These are phyloP conservation scores for Leuciscus idus DNA, from an alignment of 2,113 vertebrate genomes.

Conservation along the genomic window DNA sequence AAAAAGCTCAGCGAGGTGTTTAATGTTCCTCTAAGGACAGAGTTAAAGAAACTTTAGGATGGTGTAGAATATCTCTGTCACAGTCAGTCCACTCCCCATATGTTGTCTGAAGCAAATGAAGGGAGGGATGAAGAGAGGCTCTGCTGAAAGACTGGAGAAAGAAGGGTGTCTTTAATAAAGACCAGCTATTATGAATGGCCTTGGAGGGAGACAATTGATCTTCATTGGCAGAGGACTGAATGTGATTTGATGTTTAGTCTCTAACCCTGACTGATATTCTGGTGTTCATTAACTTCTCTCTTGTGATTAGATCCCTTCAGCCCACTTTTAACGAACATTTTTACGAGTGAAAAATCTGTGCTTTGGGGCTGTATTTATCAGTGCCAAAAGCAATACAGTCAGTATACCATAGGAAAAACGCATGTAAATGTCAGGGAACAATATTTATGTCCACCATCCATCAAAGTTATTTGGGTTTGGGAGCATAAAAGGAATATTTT, in stretches of 20 bases:
- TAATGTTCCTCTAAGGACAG: not conserved
- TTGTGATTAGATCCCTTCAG: not conserved
- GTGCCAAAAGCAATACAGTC: conserved; percentile 29
- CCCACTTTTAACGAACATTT: conserved; percentile 2
- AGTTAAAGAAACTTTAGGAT: conserved; percentile 28
- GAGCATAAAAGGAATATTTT: not conserved
- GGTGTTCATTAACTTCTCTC: conserved; percentile 1
- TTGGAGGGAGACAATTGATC: conserved; percentile 25
- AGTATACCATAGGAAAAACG: conserved; percentile 18
- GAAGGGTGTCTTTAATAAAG: conserved; percentile 21
- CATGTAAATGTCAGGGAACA: conserved; percentile 32
- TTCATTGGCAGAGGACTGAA: not conserved
- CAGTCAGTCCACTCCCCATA: conserved; percentile 35
- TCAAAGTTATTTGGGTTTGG: conserved; percentile 29
- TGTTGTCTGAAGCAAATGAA: conserved; percentile 36
- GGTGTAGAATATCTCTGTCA: conserved; percentile 17
- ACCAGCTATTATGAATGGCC: not conserved
- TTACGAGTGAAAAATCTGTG: conserved; percentile 3
- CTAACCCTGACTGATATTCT: not conserved
- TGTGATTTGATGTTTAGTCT: conserved; percentile 19
- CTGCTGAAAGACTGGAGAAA: not conserved
- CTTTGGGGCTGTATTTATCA: conserved; percentile 25
- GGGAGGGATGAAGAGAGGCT: conserved; percentile 17
- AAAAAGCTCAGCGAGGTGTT: not conserved
- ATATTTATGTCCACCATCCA: conserved; percentile 27